Evolutionary conservation across 2,888 invertebrate species (phyloP).

Genomic region (Ramazzottius varieornatus): DNA sequence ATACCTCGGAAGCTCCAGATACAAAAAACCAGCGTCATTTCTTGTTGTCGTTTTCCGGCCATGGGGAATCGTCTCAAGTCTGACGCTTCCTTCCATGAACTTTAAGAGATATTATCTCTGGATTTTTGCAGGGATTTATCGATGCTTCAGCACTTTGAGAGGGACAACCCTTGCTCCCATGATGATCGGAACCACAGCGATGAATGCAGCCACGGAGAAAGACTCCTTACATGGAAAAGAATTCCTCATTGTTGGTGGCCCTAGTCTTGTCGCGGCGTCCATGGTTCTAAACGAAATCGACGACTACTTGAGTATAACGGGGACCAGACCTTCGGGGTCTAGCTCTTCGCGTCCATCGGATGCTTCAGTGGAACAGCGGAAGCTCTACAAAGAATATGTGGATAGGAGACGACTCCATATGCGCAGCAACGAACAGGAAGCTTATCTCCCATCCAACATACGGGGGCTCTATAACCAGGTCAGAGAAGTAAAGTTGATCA

Average conservation of each 20-base stretch:
- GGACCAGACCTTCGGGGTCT: background rate
- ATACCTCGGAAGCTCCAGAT: too few species aligned
- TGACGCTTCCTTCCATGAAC: too few species aligned
- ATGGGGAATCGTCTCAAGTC: too few species aligned
- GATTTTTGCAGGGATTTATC: too few species aligned
- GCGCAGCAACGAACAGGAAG: background rate
- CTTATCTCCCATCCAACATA: background rate
- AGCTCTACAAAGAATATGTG: background rate
- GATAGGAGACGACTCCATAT: background rate
- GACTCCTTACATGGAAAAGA: background rate
- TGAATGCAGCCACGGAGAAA: too few species aligned
- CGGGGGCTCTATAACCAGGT: background rate
- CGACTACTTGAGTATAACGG: background rate
- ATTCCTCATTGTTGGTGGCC: background rate
- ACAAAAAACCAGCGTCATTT: too few species aligned
- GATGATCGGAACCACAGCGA: too few species aligned
- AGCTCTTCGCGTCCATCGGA: background rate
- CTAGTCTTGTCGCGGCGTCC: background rate
- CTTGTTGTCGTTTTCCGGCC: too few species aligned
- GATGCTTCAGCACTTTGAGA: too few species aligned
- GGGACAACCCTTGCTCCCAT: too few species aligned
- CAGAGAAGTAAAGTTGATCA: background rate
- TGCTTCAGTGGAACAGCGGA: background rate
- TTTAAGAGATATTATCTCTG: too few species aligned
- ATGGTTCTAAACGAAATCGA: background rate